These are phyloP conservation scores for Saccostrea echinata DNA, from an alignment of 1,140 invertebrate genomes.

Conservation along the genomic window DNA sequence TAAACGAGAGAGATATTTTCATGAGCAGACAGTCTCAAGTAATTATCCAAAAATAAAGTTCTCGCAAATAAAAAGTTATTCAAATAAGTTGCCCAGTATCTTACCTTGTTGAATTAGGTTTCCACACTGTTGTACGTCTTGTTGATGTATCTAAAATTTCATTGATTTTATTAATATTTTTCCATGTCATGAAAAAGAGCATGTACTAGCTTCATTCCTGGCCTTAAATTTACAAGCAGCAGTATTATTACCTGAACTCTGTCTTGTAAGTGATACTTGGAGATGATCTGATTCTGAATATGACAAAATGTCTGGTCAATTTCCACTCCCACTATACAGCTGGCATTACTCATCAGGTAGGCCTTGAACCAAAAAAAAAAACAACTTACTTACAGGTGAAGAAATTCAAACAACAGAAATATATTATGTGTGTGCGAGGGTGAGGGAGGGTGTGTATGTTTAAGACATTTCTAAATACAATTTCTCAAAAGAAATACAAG, in stretches of 20 bases:
- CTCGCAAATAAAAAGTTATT: too few species aligned
- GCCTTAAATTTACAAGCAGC: not conserved
- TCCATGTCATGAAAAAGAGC: not conserved
- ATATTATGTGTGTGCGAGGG: too few species aligned
- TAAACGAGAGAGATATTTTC: too few species aligned
- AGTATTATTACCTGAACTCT: slow-evolving; percentile 68
- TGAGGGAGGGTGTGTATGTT: too few species aligned
- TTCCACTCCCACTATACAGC: slow-evolving; percentile 86
- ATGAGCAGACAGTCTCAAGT: too few species aligned
- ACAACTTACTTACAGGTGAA: not conserved
- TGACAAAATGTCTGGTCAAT: slow-evolving; percentile 86
- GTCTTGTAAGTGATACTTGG: slow-evolving; percentile 81
- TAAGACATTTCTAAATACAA: too few species aligned
- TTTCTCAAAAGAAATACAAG: too few species aligned
- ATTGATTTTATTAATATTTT: not conserved
- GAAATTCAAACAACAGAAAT: too few species aligned
- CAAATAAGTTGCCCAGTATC: too few species aligned
- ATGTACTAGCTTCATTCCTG: not conserved
- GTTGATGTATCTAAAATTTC: slow-evolving; percentile 68
- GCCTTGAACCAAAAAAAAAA: slow-evolving; percentile 77
- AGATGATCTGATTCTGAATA: slow-evolving; percentile 84
- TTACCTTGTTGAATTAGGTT: slow-evolving; percentile 15
- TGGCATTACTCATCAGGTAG: slow-evolving; percentile 84
- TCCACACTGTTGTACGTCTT: slow-evolving; percentile 55
- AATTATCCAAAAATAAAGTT: too few species aligned